A percentile compares a stretch with the other conserved stretches of the same genome.
These are phyloP conservation scores for Characodon lateralis DNA, from an alignment of 2,797 vertebrate species.

Conservation along the genomic window DNA sequence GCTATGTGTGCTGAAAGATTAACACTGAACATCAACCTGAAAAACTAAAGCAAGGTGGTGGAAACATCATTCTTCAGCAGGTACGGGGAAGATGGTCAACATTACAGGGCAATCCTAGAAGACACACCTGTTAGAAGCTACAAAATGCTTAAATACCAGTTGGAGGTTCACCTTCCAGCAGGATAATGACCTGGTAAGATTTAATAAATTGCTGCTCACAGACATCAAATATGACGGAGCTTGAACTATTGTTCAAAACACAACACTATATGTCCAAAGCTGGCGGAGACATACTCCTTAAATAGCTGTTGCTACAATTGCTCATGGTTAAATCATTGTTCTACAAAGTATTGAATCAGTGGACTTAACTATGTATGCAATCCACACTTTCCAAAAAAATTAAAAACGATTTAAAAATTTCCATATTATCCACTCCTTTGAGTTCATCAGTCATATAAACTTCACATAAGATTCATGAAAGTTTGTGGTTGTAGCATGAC, in stretches of 20 bases:
- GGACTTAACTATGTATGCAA: background rate
- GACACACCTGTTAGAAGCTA: background rate
- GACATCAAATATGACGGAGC: background rate
- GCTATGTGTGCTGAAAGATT: background rate
- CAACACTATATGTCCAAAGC: background rate
- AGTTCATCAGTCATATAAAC: background rate
- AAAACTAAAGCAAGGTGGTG: background rate
- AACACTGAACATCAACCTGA: background rate
- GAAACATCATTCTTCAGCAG: background rate
- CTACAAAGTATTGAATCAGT: background rate
- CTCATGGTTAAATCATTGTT: background rate
- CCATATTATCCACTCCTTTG: background rate
- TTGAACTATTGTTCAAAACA: background rate
- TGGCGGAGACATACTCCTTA: background rate
- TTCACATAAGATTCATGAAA: too few relatives aligned
- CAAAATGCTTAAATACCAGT: background rate
- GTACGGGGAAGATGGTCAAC: background rate
- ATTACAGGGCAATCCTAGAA: background rate
- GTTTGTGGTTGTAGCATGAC: background rate
- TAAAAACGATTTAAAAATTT: background rate
- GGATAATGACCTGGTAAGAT: background rate
- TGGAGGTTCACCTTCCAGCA: background rate
- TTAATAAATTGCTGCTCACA: background rate
- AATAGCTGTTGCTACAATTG: background rate
- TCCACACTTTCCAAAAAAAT: background rate